A percentile compares a stretch with the other conserved stretches of the same genome.
These are phyloP conservation scores for Caiman crocodilus DNA, from an alignment of 2,797 vertebrate genomes.

Conservation along the genomic window DNA sequence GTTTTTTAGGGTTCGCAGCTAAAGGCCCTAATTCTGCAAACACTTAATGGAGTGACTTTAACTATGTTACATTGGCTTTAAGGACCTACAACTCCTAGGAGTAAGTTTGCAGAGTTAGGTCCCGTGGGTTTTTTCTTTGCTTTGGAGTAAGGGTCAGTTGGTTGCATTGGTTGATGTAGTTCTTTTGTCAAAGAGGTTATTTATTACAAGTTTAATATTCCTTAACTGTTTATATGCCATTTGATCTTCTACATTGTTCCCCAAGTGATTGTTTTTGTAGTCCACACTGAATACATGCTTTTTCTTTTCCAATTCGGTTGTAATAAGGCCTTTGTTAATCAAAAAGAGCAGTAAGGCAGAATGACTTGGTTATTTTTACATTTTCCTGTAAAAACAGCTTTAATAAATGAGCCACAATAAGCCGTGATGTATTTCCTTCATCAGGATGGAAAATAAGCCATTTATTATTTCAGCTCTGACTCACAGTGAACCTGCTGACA, in stretches of 20 bases:
- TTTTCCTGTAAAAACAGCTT: slow-evolving; percentile 95
- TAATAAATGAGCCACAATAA: slow-evolving; percentile 91
- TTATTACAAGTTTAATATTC: slow-evolving; percentile 71
- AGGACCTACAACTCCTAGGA: not conserved
- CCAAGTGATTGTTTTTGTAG: slow-evolving; percentile 75
- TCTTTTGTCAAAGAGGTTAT: slow-evolving; percentile 69
- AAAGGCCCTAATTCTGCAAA: not conserved
- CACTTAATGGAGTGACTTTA: fast-evolving
- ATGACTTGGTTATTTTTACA: slow-evolving; percentile 95
- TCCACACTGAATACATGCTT: slow-evolving; percentile 69
- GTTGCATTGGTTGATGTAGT: slow-evolving; percentile 64
- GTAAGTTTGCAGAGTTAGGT: not conserved
- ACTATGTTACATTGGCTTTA: not conserved
- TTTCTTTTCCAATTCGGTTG: slow-evolving; percentile 75
- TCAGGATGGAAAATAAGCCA: slow-evolving; percentile 95
- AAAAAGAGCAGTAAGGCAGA: slow-evolving; percentile 80
- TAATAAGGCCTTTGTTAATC: slow-evolving; percentile 79
- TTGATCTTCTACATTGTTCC: slow-evolving; percentile 69
- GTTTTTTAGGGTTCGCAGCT: not conserved
- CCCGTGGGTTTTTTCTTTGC: not conserved
- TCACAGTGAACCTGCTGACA: slow-evolving; percentile 88
- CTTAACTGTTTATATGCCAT: slow-evolving; percentile 66
- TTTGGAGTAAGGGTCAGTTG: slow-evolving; percentile 41
- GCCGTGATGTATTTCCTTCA: slow-evolving; percentile 98
- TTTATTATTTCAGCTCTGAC: slow-evolving; percentile 94